Evolutionary conservation across 2,797 vertebrate species (phyloP), one percentile per base, ranked within the genome.

Genomic region (Anguilla pacifica): DNA sequence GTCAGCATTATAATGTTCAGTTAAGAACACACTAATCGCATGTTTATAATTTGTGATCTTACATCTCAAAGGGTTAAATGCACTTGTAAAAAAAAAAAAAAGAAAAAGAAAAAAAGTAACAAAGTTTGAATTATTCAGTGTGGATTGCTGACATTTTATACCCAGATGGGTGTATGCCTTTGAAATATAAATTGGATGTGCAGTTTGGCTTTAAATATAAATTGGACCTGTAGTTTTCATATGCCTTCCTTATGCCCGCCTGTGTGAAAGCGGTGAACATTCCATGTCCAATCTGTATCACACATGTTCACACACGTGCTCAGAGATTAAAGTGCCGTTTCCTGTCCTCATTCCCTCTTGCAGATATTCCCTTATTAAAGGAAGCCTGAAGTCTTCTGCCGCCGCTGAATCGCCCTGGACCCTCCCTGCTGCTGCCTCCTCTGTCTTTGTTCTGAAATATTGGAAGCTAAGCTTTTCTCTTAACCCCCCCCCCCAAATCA

Each of bases 291-390:
- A n/a, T 81, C 43, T 81, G 77, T n/a, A 49, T 10, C 43, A 11
- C 19, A 46, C 43, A 49, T 81, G 19, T 81, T 10, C 43, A 11
- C 19, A 46, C 19, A 49, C 49, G 19, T 81, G 6, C 19, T n/a
- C 0, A 0, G 74, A 43, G 57, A 43, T 64, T 25, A 85, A 39
- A n/a, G 74, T 2, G 7, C 39, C 35, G 9, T 84, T 1, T 90
- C 17, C 46, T 77, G 6, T 79, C 22, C 77, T 81, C 64, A 2
- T 72, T 43, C 85, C 49, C 92, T 35, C 87, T 87, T 39, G 2
- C 93, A 99, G 98, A 99, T 95, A 99, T 98, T 95, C 98, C 98
- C 0, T 95, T 99, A 91, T 86, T 99, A 93, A 99, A 99, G 95
- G 98, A 99, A 94, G 97, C 98, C 89, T 98, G 97, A 99, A 94